phyloP scores from a whole-genome alignment of 1,140 invertebrate genomes.

The Platyura marginata region DNA sequence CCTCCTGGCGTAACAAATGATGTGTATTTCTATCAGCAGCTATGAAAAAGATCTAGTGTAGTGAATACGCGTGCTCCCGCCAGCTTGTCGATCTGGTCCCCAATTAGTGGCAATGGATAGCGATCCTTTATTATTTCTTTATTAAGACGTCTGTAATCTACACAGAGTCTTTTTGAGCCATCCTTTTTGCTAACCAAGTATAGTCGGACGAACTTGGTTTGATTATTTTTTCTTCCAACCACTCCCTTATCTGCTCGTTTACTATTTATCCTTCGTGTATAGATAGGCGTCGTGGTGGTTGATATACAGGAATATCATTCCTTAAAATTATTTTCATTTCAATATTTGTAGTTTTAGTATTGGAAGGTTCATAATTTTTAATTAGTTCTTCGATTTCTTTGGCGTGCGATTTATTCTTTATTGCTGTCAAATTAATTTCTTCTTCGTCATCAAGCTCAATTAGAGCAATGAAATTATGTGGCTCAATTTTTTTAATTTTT shows the following conservation, averaged over 20 bases:
- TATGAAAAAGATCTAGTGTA: too few species aligned
- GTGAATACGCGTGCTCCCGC: slow-evolving; percentile 8
- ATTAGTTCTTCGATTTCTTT: too few species aligned
- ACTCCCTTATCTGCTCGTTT: slow-evolving; percentile 14
- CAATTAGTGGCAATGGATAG: slow-evolving; percentile 15
- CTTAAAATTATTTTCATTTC: slow-evolving; percentile 8
- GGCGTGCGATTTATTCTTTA: too few species aligned
- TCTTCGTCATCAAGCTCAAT: too few species aligned
- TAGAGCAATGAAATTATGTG: too few species aligned
- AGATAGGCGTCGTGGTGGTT: slow-evolving; percentile 12
- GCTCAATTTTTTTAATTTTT: too few species aligned
- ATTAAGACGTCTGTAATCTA: too few species aligned
- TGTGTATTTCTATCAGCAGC: slow-evolving; percentile 2
- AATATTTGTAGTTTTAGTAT: too few species aligned
- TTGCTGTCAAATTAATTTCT: too few species aligned
- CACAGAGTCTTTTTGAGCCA: slow-evolving; percentile 7
- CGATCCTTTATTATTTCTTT: slow-evolving; percentile 8
- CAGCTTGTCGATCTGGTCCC: slow-evolving; percentile 12
- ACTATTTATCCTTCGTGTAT: slow-evolving; percentile 12
- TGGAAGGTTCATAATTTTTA: too few species aligned
- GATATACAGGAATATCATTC: slow-evolving; percentile 11
- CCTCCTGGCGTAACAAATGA: slow-evolving; percentile 3
- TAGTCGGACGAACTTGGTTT: slow-evolving; percentile 8
- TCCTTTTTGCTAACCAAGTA: slow-evolving; percentile 14
- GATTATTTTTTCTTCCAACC: slow-evolving; percentile 15